Evolutionary conservation across 2,797 vertebrate genomes (phyloP), one percentile per base, ranked within the genome.

Genomic region (Chrosomus eos): DNA sequence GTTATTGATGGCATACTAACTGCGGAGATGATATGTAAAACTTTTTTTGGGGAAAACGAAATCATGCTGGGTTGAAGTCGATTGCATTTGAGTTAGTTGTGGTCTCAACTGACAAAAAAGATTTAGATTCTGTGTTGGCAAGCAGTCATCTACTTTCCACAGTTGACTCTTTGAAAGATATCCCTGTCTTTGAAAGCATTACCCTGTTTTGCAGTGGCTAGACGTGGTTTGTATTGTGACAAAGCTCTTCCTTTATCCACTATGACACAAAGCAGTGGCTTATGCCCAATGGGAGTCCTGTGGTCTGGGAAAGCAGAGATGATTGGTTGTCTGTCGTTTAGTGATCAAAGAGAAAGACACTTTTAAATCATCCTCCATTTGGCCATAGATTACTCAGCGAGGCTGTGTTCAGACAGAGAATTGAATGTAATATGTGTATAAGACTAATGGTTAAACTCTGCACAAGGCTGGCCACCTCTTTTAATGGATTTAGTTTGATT

Each of bases 291-390:
- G 74, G 80, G 81, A 84, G 28, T 36, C 60, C 73, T 82, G 48
- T 51, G 87, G 72, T 86, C 58, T 83, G 83, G 72, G 80, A 86
- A 87, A 90, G 74, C 83, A 68, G 77, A 88, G 84, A 88, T 89
- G 90, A 91, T 90, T 91, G 90, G 88, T 89, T 87, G 89, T 82
- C 73, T 86, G 85, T 88, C 87, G 48, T 86, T 78, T 45, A 76
- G 71, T 77, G 88, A 86, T 91, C 89, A 88, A 83, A 85, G 70
- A 70, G 79, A 89, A 85, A 82, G 87, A 87, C 89, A 85, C 67
- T 84, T 89, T 88, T 90, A 90, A 89, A 91, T 91, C 89, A 89
- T 86, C 83, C 88, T 82, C 84, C 83, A 90, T 90, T 90, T 87
- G 83, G 74, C 85, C 79, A 64, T 87, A 82, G 87, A 89, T 91